Percentiles rank a stretch among this genome's conserved stretches.
These are phyloP conservation scores for Arctia plantaginis DNA, from an alignment of 2,888 invertebrate genomes.

Conservation along the genomic window DNA sequence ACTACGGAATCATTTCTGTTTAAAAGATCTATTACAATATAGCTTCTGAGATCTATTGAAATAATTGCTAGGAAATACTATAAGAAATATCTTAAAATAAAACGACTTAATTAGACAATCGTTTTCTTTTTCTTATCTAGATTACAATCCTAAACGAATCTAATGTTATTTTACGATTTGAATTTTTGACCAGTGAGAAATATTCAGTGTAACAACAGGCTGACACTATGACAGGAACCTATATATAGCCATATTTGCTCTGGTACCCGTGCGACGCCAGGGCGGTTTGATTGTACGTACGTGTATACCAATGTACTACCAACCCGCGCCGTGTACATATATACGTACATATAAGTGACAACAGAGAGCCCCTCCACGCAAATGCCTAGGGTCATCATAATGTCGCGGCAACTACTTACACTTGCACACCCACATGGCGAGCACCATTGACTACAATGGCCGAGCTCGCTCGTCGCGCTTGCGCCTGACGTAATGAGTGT, in stretches of 20 bases:
- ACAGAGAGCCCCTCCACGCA: neutral
- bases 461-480: slow-evolving; percentile 67
- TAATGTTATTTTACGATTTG: neutral
- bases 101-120: too few species aligned
- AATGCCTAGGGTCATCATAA: slow-evolving; percentile 67
- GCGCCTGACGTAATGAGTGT: slow-evolving; percentile 74
- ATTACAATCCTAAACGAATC: neutral
- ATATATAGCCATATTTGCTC: neutral
- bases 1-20: neutral
- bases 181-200: neutral
- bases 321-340: too few species aligned
- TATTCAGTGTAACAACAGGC: too few species aligned
- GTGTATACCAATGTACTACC: too few species aligned
- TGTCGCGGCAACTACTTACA: slow-evolving; percentile 72
- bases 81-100: too few species aligned
- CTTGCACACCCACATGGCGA: slow-evolving; percentile 83
- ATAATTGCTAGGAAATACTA: neutral
- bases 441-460: slow-evolving; percentile 83
- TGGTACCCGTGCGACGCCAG: neutral
- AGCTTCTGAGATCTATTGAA: neutral
- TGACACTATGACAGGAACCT: too few species aligned
- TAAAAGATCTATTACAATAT: neutral
- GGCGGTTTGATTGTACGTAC: neutral
- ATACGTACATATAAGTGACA: neutral
- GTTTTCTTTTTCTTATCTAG: neutral